Conservation (phyloP, 2,797 vertebrate species). For the Danio tinwini region DNA sequence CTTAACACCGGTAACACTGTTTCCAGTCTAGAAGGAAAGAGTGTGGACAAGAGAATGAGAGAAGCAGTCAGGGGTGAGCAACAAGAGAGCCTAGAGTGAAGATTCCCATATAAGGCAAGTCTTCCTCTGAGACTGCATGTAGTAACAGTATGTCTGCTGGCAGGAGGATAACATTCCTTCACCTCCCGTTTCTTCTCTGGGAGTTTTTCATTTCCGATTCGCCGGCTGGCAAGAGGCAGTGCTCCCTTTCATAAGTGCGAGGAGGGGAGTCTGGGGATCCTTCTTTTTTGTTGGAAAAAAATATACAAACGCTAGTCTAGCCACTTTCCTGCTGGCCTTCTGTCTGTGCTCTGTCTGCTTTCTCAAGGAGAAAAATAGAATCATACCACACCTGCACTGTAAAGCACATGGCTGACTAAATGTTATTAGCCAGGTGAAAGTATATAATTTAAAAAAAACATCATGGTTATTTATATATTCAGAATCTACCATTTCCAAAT, state of each 20-base stretch:
- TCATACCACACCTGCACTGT: conserved; percentile 83
- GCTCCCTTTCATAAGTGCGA: conserved; percentile 89
- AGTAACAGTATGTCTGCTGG: conserved; percentile 89
- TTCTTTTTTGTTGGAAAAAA: conserved; percentile 85
- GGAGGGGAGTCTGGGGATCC: conserved; percentile 83
- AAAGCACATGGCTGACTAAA: conserved; percentile 76
- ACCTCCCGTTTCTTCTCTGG: conserved; percentile 82
- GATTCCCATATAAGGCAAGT: conserved; percentile 88
- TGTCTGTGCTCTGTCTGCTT: conserved; percentile 83
- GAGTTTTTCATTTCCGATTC: conserved; percentile 97
- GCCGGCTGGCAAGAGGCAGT: conserved; percentile 87
- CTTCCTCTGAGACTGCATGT: conserved; percentile 86
- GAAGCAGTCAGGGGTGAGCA: conserved; percentile 26
- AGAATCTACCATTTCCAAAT: background rate
- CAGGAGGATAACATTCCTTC: conserved; percentile 86
- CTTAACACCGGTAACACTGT: conserved; percentile 20
- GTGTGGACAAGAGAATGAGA: conserved; percentile 37
- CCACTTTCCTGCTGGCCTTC: conserved; percentile 90
- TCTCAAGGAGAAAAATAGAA: conserved; percentile 87
- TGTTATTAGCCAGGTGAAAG: conserved; percentile 76
- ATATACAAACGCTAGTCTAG: conserved; percentile 96
- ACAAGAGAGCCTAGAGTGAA: conserved; percentile 72
- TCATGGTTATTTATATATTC: conserved; percentile 6
- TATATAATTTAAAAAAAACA: conserved; percentile 35
- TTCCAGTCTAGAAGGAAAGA: conserved; percentile 49